These are phyloP conservation scores for Argentina silus DNA, from an alignment of 2,797 vertebrate genomes.

Conservation along the genomic window DNA sequence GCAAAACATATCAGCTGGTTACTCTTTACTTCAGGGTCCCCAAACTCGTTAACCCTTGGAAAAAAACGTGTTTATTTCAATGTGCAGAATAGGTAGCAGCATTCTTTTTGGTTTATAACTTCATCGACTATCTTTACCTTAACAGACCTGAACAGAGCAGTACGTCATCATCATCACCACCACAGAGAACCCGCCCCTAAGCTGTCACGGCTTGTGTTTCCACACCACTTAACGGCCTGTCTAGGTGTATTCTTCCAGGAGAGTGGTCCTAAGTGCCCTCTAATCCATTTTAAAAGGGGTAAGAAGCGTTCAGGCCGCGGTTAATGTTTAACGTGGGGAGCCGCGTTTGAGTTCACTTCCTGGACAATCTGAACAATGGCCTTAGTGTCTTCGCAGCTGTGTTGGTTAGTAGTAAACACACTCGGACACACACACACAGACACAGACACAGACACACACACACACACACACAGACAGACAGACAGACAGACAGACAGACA, in stretches of 20 bases:
- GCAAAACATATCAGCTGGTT: too few species aligned
- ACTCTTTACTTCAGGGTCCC: too few species aligned
- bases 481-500: slow-evolving; percentile 9
- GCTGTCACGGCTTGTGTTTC: slow-evolving; percentile 41
- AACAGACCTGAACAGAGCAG: not conserved
- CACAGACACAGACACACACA: slow-evolving; percentile 4
- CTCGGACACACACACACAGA: slow-evolving; percentile 9
- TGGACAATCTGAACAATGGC: slow-evolving; percentile 51
- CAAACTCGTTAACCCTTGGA: too few species aligned
- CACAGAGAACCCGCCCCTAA: not conserved
- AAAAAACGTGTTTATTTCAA: not conserved
- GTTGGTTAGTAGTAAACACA: slow-evolving; percentile 34
- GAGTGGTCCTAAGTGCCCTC: slow-evolving; percentile 50
- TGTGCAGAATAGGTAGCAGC: not conserved
- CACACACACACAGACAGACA: not conserved
- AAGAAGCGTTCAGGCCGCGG: slow-evolving; percentile 48
- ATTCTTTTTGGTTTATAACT: not conserved
- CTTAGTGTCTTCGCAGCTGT: slow-evolving; percentile 52
- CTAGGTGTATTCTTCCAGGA: slow-evolving; percentile 43
- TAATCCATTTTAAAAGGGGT: slow-evolving; percentile 61
- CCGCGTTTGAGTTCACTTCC: slow-evolving; percentile 53
- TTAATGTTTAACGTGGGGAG: slow-evolving; percentile 63
- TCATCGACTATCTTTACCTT: not conserved
- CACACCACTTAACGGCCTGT: slow-evolving; percentile 33
- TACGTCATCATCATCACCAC: not conserved